Conservation (phyloP, 1,140 invertebrate species). For the Xylocopa sonorina region DNA sequence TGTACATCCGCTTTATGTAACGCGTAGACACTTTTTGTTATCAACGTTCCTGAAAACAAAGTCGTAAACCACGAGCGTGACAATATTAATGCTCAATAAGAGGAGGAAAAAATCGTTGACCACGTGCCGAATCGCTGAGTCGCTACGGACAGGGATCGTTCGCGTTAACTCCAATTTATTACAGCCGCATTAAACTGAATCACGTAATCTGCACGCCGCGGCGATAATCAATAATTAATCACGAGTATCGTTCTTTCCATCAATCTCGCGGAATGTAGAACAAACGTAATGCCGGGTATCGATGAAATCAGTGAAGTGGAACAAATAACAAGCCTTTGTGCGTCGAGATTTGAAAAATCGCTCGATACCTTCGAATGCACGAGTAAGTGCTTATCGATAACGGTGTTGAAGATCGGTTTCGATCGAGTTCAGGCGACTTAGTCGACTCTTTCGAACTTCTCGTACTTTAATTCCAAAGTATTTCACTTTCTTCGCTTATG, state of each 20-base stretch:
- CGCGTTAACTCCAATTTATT: slow-evolving; percentile 1
- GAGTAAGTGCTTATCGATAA: not conserved
- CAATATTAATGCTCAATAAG: too few species aligned
- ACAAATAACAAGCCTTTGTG: slow-evolving; percentile 33
- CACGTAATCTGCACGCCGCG: not conserved
- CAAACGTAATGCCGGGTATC: slow-evolving; percentile 12
- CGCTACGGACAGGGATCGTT: not conserved
- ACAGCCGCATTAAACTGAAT: slow-evolving; percentile 16
- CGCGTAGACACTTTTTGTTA: too few species aligned
- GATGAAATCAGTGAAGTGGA: slow-evolving; percentile 30
- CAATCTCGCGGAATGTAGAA: slow-evolving; percentile 38
- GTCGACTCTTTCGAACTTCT: too few species aligned
- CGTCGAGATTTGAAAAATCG: not conserved
- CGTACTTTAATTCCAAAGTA: too few species aligned
- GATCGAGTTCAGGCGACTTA: too few species aligned
- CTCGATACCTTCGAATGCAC: not conserved
- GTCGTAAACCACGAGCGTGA: too few species aligned
- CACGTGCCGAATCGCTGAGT: too few species aligned
- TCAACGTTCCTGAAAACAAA: too few species aligned
- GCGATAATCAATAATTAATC: not conserved
- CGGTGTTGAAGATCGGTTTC: too few species aligned
- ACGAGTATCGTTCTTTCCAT: not conserved
- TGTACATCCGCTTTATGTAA: too few species aligned
- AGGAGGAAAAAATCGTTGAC: too few species aligned
- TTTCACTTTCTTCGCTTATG: too few species aligned